Evolutionary conservation across 1,140 invertebrate genomes (phyloP), one percentile per base, ranked within the genome.

Genomic region (Cotesia vestalis): DNA sequence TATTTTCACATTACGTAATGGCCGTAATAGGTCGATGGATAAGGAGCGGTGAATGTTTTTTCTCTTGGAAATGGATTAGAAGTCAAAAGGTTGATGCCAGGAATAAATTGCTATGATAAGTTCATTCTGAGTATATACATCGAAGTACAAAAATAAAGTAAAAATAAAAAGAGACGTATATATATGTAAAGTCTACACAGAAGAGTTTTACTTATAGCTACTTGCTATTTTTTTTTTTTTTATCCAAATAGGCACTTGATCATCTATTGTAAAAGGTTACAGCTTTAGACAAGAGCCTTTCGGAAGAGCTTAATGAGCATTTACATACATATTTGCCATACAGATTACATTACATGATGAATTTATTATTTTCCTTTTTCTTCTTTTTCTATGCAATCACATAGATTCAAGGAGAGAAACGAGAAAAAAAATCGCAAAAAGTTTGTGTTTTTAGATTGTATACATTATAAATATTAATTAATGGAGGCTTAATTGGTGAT

Each of bases 11-110:
- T 59, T 59, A 59, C 27, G 57, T 59, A 59, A 59, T 27, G 40
- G 38, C 5, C 27, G 27, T 27, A 27, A 66, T 51, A 66, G 46
- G 34, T 52, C 38, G 53, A 46, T 40, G 60, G 52, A 61, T 27
- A 38, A 51, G 20, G 6, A 12, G 60, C 34, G 34, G 66, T 35
- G 51, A 34, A 20, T 71, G 59, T 71, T 63, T 71, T 71, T 60
- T 63, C 69, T 71, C 40, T 27, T 52, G 20, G 60, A 71, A 71
- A 71, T 71, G 69, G 69, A 71, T 71, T 71, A 71, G 59, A 40
- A 62, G 69, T 71, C 62, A 60, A 71, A 71, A 71, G 69, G 69
- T 71, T 71, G 69, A 55, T n/a, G 52, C 20, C 51, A 34, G 20
- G 27, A 67, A 67, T 67, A 67, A 67, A 67, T 67, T 67, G 66